A percentile compares a stretch with the other conserved stretches of the same genome.
These are phyloP conservation scores for Actinernus sp. DNA, from an alignment of 92 coral and sea anemone genomes.

Conservation along the genomic window DNA sequence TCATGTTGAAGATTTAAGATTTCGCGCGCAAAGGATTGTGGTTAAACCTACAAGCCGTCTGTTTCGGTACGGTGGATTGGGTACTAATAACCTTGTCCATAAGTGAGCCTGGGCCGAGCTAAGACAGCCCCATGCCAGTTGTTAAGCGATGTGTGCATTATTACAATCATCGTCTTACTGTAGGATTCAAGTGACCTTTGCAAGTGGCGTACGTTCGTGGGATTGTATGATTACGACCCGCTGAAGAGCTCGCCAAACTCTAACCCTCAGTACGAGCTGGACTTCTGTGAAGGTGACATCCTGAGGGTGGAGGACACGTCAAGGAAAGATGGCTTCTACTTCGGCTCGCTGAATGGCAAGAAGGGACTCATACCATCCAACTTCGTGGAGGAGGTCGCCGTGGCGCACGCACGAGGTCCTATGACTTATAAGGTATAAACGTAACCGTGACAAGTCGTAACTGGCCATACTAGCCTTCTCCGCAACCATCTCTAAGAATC, in stretches of 20 bases:
- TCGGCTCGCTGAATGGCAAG: slow-evolving; percentile 84
- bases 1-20: too few relatives aligned
- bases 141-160: too few relatives aligned
- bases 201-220: slow-evolving; percentile 64
- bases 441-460: too few relatives aligned
- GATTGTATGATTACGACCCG: slow-evolving; percentile 93
- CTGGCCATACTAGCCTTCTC: too few relatives aligned
- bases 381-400: slow-evolving; percentile 96
- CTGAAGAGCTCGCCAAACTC: slow-evolving; percentile 92
- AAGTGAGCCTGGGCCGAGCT: too few relatives aligned
- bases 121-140: too few relatives aligned
- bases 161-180: too few relatives aligned
- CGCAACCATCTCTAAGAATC: too few relatives aligned
- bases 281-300: slow-evolving; percentile 94
- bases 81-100: too few relatives aligned
- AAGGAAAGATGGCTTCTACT: slow-evolving; percentile 88
- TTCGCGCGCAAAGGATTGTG: too few relatives aligned
- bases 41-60: too few relatives aligned
- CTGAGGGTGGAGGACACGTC: slow-evolving; percentile 82
- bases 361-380: slow-evolving; percentile 98
- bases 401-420: slow-evolving; percentile 72
- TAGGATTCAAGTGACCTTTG: background rate
- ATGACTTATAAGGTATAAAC: slow-evolving; percentile 14
- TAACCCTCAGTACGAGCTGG: slow-evolving; percentile 85
- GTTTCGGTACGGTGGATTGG: too few relatives aligned